Base-by-base conservation (phyloP, 2,113 vertebrate species). In the Zapus hudsonius region DNA sequence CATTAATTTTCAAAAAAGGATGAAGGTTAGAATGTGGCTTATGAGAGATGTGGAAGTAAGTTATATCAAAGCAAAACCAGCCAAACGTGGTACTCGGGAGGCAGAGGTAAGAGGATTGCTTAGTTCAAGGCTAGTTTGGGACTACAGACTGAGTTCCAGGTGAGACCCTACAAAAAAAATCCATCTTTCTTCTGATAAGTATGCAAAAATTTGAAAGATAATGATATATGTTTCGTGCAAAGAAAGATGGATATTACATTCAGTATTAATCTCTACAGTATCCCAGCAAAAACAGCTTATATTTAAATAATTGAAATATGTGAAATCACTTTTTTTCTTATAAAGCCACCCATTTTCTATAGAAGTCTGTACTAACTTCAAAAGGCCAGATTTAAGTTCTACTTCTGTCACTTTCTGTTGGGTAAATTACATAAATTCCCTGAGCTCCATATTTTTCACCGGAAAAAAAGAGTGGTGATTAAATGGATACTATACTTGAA, bases 1-100 rank as follows among this genome's bases (percentile, higher is more conserved):
- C 22, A 84, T 87, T 85, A 89, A 31, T 63, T 19, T 91, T 66
- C 42, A 59, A 52, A 84, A n/a, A 83, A 63, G 31, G 13, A 63
- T 75, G 22, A 66, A 16, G 7, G 8, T 69, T 73, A 76, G 29
- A 9, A 47, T 84, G 16, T 22, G 11, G 7, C 72, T 47, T 52
- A 25, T 11, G 61, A 87, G 33, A 4, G 61, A 89, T 13, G 15
- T 74, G 81, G 42, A 73, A 73, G 47, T 31, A 76, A 36, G 0
- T 80, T 75, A 69, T 33, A 52, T 76, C n/a, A 63, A 72, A 92
- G 55, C 79, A 87, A 96, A 95, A n/a, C n/a, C n/a, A n/a, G n/a
- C n/a, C n/a, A n/a, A n/a, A n/a, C n/a, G n/a, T n/a, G n/a, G n/a
- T n/a, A n/a, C n/a, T n/a, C n/a, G n/a, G n/a, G n/a, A n/a, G n/a